Evolutionary conservation across 2,888 invertebrate species (phyloP), one percentile per base, ranked within the genome.

Genomic region (Electrophaes corylata): DNA sequence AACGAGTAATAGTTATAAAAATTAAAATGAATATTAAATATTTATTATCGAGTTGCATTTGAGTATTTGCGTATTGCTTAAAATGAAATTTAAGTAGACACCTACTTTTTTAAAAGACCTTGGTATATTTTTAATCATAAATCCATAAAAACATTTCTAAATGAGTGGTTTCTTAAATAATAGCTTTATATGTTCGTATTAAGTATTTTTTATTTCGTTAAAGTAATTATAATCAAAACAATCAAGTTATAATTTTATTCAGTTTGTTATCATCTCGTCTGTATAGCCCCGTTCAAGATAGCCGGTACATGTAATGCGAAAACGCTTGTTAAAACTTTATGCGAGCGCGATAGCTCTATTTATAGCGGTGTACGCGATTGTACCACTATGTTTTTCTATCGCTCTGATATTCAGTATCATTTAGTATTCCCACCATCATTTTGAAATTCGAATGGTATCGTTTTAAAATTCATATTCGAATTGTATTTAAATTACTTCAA

Each of bases 311-410:
- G 60, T 60, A 63, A 64, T 60, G 58, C 56, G 57, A 65, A 70
- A 67, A 65, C 55, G 60, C 63, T 65, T 64, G 64, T 66, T 64
- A 65, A 64, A 64, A 69, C 45, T 68, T 69, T 71, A 71, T 68
- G 68, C 48, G 62, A 62, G 52, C 45, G 52, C 58, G 59, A 63
- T 61, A 61, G 50, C 46, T 54, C 47, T 59, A 63, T 63, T 63
- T 61, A 65, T 61, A 59, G 61, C 37, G 23, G 26, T 55, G 53
- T 57, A 56, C 50, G 46, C 45, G 49, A 57, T 48, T 57, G 45
- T 29, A 49, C 61, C 59, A 61, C 57, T 61, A 60, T 57, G 55
- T 60, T 55, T 51, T 50, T 49, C 51, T 61, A 55, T 62, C 59
- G 16, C 20, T 23, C 40, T 43, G 43, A 60, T 47, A 60, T 47